These are phyloP conservation scores for Agriopis leucophaearia DNA, from an alignment of 2,888 invertebrate species.

Conservation along the genomic window DNA sequence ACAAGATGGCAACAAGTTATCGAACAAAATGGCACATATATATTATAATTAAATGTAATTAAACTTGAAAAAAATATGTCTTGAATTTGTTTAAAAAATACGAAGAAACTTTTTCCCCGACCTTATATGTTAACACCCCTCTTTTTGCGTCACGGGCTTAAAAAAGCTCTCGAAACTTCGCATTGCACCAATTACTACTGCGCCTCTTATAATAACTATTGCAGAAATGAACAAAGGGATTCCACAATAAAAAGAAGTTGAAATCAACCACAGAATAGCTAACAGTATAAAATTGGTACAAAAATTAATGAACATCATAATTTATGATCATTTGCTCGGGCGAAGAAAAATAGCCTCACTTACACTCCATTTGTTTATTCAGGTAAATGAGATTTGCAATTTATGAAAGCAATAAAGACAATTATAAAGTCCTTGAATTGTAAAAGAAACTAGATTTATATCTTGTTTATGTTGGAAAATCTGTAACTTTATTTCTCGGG, in stretches of 20 bases:
- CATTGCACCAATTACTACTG: neutral
- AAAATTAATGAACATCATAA: constrained; percentile 40
- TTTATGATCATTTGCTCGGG: constrained; percentile 28
- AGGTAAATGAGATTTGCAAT: constrained; percentile 45
- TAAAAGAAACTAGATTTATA: constrained; percentile 18
- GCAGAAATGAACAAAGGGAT: constrained; percentile 9
- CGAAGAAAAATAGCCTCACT: constrained; percentile 35
- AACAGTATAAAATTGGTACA: constrained; percentile 14
- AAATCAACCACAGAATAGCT: constrained; percentile 11
- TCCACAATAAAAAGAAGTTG: constrained; percentile 6
- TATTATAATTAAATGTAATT: too few species aligned
- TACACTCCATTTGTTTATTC: constrained; percentile 44
- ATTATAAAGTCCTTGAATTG: constrained; percentile 21
- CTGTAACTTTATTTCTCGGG: neutral
- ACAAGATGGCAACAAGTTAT: too few species aligned
- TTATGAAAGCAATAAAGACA: constrained; percentile 42
- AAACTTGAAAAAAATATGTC: too few species aligned
- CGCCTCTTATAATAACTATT: neutral
- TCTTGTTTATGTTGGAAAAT: neutral
- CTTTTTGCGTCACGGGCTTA: too few species aligned
- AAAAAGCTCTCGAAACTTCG: too few species aligned
- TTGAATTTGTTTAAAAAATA: too few species aligned
- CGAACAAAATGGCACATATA: too few species aligned
- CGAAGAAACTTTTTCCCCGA: too few species aligned
- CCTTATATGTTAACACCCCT: too few species aligned